phyloP scores from a whole-genome alignment of 2,797 vertebrate species.

The Pachyuromys duprasi region DNA sequence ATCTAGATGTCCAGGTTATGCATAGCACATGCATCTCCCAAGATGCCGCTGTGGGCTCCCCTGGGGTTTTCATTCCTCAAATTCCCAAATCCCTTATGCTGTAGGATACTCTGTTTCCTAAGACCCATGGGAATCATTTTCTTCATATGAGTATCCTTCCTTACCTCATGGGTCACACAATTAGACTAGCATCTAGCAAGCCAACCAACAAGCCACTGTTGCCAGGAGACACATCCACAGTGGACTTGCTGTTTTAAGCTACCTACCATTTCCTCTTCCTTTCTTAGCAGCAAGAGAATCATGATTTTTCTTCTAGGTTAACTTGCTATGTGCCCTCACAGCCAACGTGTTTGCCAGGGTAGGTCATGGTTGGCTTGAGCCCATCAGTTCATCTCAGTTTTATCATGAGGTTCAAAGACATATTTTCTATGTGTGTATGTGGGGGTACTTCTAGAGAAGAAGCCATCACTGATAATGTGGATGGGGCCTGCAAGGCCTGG shows the following conservation, averaged over 20 bases:
- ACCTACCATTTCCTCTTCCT: background rate
- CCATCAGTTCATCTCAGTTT: background rate
- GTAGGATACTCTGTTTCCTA: background rate
- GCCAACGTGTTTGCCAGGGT: background rate
- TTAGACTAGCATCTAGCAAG: slow-evolving; percentile 8
- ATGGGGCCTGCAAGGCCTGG: background rate
- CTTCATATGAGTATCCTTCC: background rate
- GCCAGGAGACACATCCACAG: background rate
- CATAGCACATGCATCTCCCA: background rate
- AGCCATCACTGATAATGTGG: background rate
- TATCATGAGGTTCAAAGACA: background rate
- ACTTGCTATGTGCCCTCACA: background rate
- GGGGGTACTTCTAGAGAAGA: background rate
- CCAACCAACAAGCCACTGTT: background rate
- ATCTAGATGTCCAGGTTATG: background rate
- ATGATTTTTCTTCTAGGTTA: slow-evolving; percentile 5
- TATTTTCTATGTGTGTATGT: background rate
- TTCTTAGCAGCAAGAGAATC: background rate
- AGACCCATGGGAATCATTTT: background rate
- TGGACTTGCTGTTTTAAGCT: background rate
- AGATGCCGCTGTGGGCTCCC: background rate
- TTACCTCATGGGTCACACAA: background rate
- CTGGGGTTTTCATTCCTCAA: background rate
- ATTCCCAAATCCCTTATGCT: background rate
- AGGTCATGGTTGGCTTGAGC: background rate